Conservation (phyloP, 2,113 vertebrate species). For the Pteruthius melanotis region DNA sequence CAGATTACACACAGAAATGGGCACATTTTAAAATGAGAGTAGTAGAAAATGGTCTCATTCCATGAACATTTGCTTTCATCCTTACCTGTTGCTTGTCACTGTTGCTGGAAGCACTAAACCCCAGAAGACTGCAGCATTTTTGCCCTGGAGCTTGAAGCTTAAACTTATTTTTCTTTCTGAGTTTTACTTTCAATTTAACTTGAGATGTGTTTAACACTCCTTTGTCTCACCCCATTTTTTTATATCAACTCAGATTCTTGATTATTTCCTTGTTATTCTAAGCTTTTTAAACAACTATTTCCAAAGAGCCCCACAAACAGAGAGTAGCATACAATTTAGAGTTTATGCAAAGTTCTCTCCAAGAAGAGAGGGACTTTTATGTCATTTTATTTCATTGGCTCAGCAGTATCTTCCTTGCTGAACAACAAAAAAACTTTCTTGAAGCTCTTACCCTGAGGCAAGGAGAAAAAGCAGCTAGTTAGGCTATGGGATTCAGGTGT, state of each 20-base stretch:
- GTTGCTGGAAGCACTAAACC: not conserved
- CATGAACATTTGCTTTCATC: not conserved
- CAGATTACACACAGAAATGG: not conserved
- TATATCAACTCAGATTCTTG: not conserved
- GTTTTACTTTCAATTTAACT: conserved; percentile 1
- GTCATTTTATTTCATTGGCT: not conserved
- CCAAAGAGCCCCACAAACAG: not conserved
- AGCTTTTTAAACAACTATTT: not conserved
- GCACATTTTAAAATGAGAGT: not conserved
- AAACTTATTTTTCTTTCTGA: not conserved
- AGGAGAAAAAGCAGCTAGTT: conserved; percentile 63
- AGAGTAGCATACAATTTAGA: not conserved
- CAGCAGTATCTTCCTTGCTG: conserved; percentile 30
- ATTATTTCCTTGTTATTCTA: not conserved
- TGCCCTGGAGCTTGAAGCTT: not conserved
- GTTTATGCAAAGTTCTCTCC: not conserved
- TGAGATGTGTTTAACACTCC: not conserved
- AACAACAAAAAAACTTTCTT: conserved; percentile 62
- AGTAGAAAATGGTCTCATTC: not conserved
- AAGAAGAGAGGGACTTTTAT: not conserved
- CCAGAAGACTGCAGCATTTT: not conserved
- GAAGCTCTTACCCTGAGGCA: conserved; percentile 47
- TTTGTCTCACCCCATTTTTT: not conserved
- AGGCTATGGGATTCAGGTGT: conserved; percentile 69
- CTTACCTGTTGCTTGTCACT: not conserved